Evolutionary conservation across 2,113 vertebrate species (phyloP), one percentile per base, ranked within the genome.

Genomic region (Nyctibius bracteatus): DNA sequence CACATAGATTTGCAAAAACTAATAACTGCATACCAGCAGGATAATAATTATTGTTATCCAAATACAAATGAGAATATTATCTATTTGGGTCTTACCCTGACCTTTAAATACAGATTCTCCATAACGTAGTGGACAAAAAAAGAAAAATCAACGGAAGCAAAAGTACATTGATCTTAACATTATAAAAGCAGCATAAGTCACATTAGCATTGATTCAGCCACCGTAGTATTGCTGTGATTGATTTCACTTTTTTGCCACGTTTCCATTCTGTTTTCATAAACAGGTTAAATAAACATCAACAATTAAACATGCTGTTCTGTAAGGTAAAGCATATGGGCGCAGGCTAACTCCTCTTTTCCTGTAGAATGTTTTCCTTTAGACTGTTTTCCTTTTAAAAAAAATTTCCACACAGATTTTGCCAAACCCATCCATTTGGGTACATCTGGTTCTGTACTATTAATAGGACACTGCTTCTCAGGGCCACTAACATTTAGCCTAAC

Each of bases 361-460:
- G 55, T 28, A 86, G n/a, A 84, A 81, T 30, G 28, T 59, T 96
- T 91, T 82, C 81, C 54, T 81, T 59, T 28, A 86, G n/a, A 84
- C 79, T 30, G 28, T 59, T 96, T 91, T 87, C 12, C 0, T 58
- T 96, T 39, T 10, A 2, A 54, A 82, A 52, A 52, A 28, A 74
- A 37, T 8, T 61, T 86, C 51, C 70, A 77, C 27, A 3, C 33
- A 92, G 82, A 51, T 83, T 86, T 90, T 92, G 82, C 82, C 90
- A 95, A 88, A 78, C 65, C 46, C 75, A 79, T 67, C 44, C 62
- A 72, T 75, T 39, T 61, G 81, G 88, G 92, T 94, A 96, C 92
- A 91, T 89, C 88, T 94, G 88, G 88, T 96, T 86, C 95, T 94
- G 68, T 61, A 6, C 92, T 95, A 94, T 92, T 83, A 91, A 93